These are phyloP conservation scores for Ptychodera flava DNA, from an alignment of 35 echinoderm and acorn worm genomes.

Conservation along the genomic window DNA sequence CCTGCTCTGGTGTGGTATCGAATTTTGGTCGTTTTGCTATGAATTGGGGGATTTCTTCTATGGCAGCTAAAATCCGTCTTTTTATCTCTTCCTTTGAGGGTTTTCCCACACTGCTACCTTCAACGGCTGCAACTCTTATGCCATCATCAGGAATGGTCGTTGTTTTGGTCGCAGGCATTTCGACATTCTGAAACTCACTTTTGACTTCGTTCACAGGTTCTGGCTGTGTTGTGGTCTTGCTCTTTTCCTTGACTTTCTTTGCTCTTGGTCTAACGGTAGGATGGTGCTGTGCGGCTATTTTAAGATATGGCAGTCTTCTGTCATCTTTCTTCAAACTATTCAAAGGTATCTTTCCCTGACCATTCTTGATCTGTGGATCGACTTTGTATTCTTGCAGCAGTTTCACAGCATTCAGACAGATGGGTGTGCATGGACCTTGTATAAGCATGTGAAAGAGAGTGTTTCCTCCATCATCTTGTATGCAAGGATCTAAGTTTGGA, in stretches of 20 bases:
- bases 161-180: too few species aligned
- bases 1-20: too few species aligned
- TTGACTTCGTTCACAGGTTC: too few species aligned
- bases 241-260: not conserved
- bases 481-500: conserved; percentile 21
- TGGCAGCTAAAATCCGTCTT: not conserved
- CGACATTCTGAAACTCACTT: too few species aligned
- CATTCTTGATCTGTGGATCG: conserved; percentile 31
- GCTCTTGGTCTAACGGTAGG: not conserved
- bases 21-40: not conserved
- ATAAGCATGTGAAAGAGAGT: conserved; percentile 40
- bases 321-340: conserved; percentile 30
- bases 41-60: not conserved
- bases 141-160: too few species aligned
- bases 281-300: conserved; percentile 33
- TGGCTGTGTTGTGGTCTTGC: too few species aligned
- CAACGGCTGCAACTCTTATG: too few species aligned
- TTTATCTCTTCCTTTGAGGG: not conserved
- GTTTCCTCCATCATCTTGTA: conserved; percentile 11
- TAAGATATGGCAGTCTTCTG: conserved; percentile 25
- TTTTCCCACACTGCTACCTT: too few species aligned
- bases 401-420: conserved; percentile 30
- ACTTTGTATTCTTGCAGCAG: conserved; percentile 29
- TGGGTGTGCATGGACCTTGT: conserved; percentile 9
- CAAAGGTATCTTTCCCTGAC: conserved; percentile 36